phyloP scores from a whole-genome alignment of 2,113 vertebrate genomes.

The Plecturocebus donacophilus region DNA sequence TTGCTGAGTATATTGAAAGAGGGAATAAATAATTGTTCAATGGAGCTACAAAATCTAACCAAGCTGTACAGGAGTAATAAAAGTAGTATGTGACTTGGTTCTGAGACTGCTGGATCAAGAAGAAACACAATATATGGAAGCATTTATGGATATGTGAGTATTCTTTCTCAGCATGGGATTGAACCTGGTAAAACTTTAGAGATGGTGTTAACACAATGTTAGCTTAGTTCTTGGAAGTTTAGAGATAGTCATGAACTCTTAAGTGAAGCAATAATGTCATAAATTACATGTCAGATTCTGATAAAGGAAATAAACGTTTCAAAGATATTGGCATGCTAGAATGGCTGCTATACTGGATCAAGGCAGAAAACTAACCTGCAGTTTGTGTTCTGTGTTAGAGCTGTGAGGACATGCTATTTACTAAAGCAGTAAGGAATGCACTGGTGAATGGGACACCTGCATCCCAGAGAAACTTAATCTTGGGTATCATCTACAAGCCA shows the following conservation, averaged over 20 bases:
- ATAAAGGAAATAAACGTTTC: not conserved
- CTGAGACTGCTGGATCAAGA: not conserved
- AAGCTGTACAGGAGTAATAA: not conserved
- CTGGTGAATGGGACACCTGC: not conserved
- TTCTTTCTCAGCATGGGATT: not conserved
- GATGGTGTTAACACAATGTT: not conserved
- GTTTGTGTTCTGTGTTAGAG: not conserved
- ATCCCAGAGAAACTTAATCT: not conserved
- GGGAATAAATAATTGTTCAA: not conserved
- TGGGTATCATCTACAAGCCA: not conserved
- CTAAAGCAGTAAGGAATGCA: not conserved
- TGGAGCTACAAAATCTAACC: not conserved
- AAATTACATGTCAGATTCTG: not conserved
- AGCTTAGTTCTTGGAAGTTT: not conserved
- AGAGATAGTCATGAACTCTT: not conserved
- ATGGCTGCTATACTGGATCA: not conserved
- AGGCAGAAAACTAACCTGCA: not conserved
- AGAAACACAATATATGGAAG: not conserved
- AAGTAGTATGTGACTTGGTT: not conserved
- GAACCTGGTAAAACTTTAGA: not conserved
- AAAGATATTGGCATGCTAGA: not conserved
- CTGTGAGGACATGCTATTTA: not conserved
- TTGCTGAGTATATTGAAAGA: not conserved
- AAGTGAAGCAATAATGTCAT: not conserved
- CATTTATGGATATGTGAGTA: not conserved